Base-by-base conservation (phyloP, 2,888 invertebrate genomes). In the Furcula furcula region DNA sequence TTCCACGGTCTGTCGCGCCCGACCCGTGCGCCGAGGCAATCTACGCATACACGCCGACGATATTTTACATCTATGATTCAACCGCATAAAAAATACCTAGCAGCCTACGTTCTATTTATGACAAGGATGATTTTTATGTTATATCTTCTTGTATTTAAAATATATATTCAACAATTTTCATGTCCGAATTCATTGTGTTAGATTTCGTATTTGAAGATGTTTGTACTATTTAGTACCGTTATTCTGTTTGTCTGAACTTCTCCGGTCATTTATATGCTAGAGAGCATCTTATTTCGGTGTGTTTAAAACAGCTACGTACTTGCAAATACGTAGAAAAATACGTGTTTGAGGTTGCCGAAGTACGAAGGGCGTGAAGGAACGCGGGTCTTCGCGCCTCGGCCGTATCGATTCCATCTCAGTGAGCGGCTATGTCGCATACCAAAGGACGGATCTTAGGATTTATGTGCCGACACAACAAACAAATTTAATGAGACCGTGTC, bases 401-500 rank as follows among this genome's bases (percentile, higher is more conserved):
- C 59, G 55, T 78, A 82, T 84, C 78, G 66, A 65, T 64, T 62
- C 66, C 68, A 81, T 82, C 80, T 80, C 62, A 71, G 60, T 68
- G 64, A 60, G 56, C 71, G 63, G 66, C 68, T 61, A 50, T 55
- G 55, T 62, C 59, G 78, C 81, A 80, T 84, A 76, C 81, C 73
- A 67, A 62, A 35, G 29, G 36, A 54, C 37, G 53, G 43, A 40
- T 50, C 55, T 55, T 47, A 51, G 46, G 49, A 58, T 67, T 57
- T 57, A 65, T 55, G 44, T 48, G 46, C 46, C 47, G 53, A 48
- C 46, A 45, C 38, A 43, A 47, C 55, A 47, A 46, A 55, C 51
- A 54, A 55, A 54, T 60, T 58, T 57, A 55, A 54, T 57, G 51
- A 54, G 29, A 7, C 9, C 27, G 16, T 23, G 23, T 3, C 3